Evolutionary conservation across 2,888 invertebrate species (phyloP).

Genomic region (Lasioglossum lativentre): DNA sequence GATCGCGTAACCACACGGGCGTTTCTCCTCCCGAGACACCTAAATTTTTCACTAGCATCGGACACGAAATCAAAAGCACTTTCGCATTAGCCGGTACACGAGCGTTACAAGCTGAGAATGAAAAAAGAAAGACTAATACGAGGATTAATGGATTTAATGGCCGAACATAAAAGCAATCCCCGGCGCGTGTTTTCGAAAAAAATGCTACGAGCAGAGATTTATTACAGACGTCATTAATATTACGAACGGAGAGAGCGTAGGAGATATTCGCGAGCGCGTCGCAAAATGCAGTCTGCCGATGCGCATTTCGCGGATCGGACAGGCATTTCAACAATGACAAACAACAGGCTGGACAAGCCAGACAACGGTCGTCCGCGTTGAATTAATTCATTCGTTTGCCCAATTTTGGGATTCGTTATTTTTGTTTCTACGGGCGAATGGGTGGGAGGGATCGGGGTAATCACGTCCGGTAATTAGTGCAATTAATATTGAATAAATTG

Average conservation of each 20-base stretch:
- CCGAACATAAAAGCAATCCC: background rate
- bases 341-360: background rate
- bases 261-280: background rate
- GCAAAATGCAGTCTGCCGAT: background rate
- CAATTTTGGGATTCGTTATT: slow-evolving; percentile 9
- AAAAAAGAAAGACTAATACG: background rate
- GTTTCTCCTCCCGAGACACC: background rate
- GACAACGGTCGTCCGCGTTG: background rate
- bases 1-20: background rate
- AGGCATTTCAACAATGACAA: background rate
- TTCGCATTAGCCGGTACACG: background rate
- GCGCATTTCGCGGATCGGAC: background rate
- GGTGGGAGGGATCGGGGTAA: slow-evolving; percentile 11
- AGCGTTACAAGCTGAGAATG: background rate
- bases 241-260: background rate
- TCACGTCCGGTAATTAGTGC: slow-evolving; percentile 33
- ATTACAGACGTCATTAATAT: background rate
- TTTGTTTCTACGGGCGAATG: slow-evolving; percentile 10
- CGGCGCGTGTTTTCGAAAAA: background rate
- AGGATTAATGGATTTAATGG: background rate
- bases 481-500: slow-evolving; percentile 45
- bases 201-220: background rate
- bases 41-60: background rate
- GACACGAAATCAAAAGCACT: background rate
- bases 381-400: slow-evolving; percentile 36